phyloP scores from a whole-genome alignment of 2,797 vertebrate species.

The Varecia variegata region DNA sequence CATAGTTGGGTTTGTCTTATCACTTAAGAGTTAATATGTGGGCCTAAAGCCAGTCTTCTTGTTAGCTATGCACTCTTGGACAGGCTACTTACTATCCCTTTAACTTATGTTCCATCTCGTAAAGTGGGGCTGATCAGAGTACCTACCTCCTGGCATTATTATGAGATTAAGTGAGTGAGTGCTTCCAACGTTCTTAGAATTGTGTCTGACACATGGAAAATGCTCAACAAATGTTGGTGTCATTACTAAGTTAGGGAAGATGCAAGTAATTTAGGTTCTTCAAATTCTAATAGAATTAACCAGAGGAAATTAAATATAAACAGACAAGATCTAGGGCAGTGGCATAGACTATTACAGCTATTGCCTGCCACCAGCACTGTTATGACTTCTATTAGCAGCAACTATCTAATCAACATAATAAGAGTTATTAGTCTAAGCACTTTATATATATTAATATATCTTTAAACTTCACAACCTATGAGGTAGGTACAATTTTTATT shows the following conservation, averaged over 20 bases:
- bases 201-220: not conserved
- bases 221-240: not conserved
- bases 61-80: not conserved
- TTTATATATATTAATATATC: not conserved
- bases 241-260: slow-evolving; percentile 2
- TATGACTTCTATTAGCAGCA: not conserved
- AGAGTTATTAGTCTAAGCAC: not conserved
- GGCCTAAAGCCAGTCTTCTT: not conserved
- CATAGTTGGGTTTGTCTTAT: not conserved
- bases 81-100: not conserved
- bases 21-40: not conserved
- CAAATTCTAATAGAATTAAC: not conserved
- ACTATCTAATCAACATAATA: not conserved
- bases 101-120: not conserved
- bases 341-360: not conserved
- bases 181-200: not conserved
- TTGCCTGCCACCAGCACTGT: not conserved
- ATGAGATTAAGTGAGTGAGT: not conserved
- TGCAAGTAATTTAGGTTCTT: not conserved
- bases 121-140: not conserved
- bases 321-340: not conserved
- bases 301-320: not conserved
- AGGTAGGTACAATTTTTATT: not conserved
- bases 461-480: not conserved
- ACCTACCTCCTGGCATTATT: not conserved